Evolutionary conservation across 2,113 vertebrate genomes (phyloP), one percentile per base, ranked within the genome.

Genomic region (Vanacampus margaritifer): DNA sequence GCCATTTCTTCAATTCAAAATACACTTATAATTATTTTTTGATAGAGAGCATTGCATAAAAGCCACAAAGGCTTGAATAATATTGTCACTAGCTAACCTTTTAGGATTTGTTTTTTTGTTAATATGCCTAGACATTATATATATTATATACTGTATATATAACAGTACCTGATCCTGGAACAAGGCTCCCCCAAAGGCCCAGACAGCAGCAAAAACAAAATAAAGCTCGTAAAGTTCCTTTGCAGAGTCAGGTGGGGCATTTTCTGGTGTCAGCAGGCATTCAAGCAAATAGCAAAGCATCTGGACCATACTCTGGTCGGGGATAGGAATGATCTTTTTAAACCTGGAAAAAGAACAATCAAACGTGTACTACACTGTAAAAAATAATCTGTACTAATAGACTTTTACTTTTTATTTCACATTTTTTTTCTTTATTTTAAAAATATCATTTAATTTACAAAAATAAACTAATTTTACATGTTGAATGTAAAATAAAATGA

Each of bases 201-300:
- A 98, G 83, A 97, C 78, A 0, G 94, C 93, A 68, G 95, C 94
- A 71, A 98, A 98, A 69, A 95, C 95, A 81, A 99, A 98, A 80
- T 98, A 97, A 54, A 98, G 94, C 74, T 99, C 97, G 7, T 97
- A 95, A 2, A 94, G 90, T 57, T 98, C 97, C 77, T 95, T 97
- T 77, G 93, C 89, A 39, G 92, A 94, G 81, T 98, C 95, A 0
- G 91, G 79, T 26, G 95, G 95, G 0, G 94, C 93, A 82, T 93
- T 90, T 54, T 96, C 93, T n/a, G 92, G 84, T 0, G 92, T 95
- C 64, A 99, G 91, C 69, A 98, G 91, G 75, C 95, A 95, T 68
- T 98, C 95, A 0, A 98, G 92, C 64, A 99, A 92, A 85, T 93
- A 87, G 72, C 96, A 99, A 65, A 99, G 71, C 92, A 90, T 97